Evolutionary conservation across 92 coral and sea anemone genomes (phyloP).

Genomic region (Desmophyllum pertusum): DNA sequence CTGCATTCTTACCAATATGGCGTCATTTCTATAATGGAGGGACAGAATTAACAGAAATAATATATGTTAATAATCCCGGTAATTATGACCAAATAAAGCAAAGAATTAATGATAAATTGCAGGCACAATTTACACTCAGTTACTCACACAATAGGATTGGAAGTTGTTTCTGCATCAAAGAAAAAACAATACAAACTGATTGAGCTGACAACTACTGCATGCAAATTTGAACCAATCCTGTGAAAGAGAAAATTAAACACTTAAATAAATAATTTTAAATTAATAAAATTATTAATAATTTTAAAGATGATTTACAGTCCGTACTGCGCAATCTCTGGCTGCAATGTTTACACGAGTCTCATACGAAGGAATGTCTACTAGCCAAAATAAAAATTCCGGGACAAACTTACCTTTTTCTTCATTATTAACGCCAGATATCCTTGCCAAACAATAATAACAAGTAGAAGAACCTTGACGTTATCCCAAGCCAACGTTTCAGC

Average conservation of each 20-base stretch:
- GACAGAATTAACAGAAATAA: not conserved
- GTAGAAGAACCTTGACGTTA: no score
- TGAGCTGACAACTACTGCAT: constrained; percentile 83
- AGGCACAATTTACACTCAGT: not conserved
- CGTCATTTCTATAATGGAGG: constrained; percentile 62
- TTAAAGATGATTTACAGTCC: no score
- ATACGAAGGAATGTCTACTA: no score
- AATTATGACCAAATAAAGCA: not conserved
- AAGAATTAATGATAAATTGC: not conserved
- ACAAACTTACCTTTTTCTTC: no score
- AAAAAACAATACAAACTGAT: constrained; percentile 77
- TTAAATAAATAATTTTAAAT: not conserved
- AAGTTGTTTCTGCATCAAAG: constrained; percentile 68
- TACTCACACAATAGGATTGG: constrained; percentile 75
- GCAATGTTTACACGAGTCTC: no score
- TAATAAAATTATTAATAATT: not conserved
- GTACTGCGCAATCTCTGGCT: no score
- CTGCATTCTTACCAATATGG: constrained; percentile 71
- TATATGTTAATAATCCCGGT: not conserved
- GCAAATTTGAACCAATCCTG: constrained; percentile 93
- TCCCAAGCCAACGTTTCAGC: no score
- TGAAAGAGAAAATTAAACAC: not conserved
- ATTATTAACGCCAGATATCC: no score
- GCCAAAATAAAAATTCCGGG: no score
- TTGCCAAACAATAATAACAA: no score